Base-by-base conservation (phyloP, 2,113 vertebrate genomes). In the Helogale parvula region DNA sequence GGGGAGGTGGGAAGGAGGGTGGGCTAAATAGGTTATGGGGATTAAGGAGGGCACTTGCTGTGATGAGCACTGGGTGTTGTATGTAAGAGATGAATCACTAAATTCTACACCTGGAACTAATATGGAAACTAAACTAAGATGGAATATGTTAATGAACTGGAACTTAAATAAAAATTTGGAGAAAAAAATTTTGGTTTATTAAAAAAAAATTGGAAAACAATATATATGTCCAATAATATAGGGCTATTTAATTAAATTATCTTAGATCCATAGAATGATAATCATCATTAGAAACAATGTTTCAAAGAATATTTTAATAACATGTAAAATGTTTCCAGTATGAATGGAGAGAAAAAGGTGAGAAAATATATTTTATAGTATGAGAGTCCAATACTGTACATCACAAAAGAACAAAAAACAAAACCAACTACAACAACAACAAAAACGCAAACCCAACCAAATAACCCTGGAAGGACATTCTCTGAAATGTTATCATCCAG, bases 291-390 rank as follows among this genome's bases (percentile, higher is more conserved):
- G 38, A 80, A 93, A 80, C 13, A n/a, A 76, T 38, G 33, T 63
- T 71, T 83, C 54, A 76, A 60, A 87, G 76, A 83, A 35, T 68
- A 91, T 92, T 94, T 76, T 87, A 68, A 60, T 82, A 74, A 57
- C 25, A 41, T 87, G 4, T 68, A 57, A 76, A 88, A 83, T 68
- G 19, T 57, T 88, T 21, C 57, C 60, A 69, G 16, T 69, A 69
- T 23, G 52, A 41, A 1, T 72, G 13, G 54, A 25, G 65, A 85
- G 27, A 35, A 63, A 88, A 52, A 96, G 29, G 27, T 63, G 41
- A 52, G 13, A 79, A 47, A 77, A 87, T 9, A n/a, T 50, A 38
- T 69, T 81, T 91, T 81, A 47, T 4, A 27, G 27, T 25, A 14
- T 63, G 25, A 60, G 38, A 83, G 29, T 13, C 57, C 38, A 25